phyloP scores from a whole-genome alignment of 2,113 vertebrate genomes.

The Strigops habroptila region DNA sequence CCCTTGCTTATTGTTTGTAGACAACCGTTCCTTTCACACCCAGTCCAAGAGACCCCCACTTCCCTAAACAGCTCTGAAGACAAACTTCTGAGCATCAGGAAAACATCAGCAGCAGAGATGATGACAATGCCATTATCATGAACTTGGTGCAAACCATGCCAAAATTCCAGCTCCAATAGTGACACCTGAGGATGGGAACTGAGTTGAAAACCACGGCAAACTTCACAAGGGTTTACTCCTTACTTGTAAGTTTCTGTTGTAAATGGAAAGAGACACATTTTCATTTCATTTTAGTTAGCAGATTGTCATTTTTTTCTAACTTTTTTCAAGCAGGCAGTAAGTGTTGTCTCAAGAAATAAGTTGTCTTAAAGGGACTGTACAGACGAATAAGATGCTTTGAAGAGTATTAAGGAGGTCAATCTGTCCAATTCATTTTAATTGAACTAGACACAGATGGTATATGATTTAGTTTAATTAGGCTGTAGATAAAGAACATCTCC shows the following conservation, averaged over 20 bases:
- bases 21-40: background rate
- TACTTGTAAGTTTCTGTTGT: background rate
- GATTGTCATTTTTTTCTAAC: background rate
- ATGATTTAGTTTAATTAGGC: conserved; percentile 20
- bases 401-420: conserved; percentile 19
- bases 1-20: background rate
- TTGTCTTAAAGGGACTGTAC: background rate
- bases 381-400: background rate
- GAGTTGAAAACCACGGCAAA: background rate
- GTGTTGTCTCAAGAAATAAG: background rate
- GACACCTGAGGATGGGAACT: background rate
- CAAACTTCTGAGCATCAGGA: background rate
- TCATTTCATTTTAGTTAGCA: background rate
- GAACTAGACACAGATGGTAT: conserved; percentile 12
- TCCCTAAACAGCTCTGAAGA: background rate
- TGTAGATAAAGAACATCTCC: conserved; percentile 14
- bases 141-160: background rate
- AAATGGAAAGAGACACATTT: background rate
- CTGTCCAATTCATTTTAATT: conserved; percentile 43
- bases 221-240: too few relatives aligned
- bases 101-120: background rate
- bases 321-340: background rate
- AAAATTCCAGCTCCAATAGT: background rate
- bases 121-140: accelerated
- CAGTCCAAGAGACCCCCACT: too few relatives aligned